Base-by-base conservation (phyloP, 2,113 vertebrate species). In the Chionis minor region DNA sequence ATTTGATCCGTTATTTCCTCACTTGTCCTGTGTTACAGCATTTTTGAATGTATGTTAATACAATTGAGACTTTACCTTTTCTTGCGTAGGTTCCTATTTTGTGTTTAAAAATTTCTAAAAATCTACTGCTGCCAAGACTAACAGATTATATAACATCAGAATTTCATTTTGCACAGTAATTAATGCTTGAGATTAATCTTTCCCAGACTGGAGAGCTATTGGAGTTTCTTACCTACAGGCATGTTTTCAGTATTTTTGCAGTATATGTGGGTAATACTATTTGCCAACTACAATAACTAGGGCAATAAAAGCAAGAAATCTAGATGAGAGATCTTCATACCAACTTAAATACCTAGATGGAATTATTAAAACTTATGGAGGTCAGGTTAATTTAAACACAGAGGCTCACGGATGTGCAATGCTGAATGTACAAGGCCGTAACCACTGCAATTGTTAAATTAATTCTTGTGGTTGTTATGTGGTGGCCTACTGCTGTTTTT, bases 231-330 rank as follows among this genome's bases (percentile, higher is more conserved):
- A 96, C 95, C 90, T 95, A 96, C 66, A 83, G 84, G 91, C 94
- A 92, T 84, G 74, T 96, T 97, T 97, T 96, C 89, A 92, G 94
- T 56, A 93, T 90, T 93, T 97, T 85, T 94, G 45, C 92, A 90
- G 77, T 58, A 35, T 90, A 88, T 85, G 90, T 92, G 73, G 86
- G 88, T 92, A 96, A 95, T 73, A 88, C 22, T 42, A 95, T 81
- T 96, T 96, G 97, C 96, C 96, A 97, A 96, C 94, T 86, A 96
- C 95, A 95, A 96, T 95, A 97, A 94, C 88, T 91, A 86, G 24
- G 49, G 91, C 86, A 96, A 92, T 94, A 97, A 98, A 97, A 97
- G 93, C 42, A 54, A 74, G 96, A 30, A 96, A 97, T 97, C 94
- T 95, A 95, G 63, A 97, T 83, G 52, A 94, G 59, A 95, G 95